Percentiles rank a stretch among this genome's conserved stretches.
Evolutionary conservation across 2,113 vertebrate genomes (phyloP).

Genomic region (Oostethus manadensis): DNA sequence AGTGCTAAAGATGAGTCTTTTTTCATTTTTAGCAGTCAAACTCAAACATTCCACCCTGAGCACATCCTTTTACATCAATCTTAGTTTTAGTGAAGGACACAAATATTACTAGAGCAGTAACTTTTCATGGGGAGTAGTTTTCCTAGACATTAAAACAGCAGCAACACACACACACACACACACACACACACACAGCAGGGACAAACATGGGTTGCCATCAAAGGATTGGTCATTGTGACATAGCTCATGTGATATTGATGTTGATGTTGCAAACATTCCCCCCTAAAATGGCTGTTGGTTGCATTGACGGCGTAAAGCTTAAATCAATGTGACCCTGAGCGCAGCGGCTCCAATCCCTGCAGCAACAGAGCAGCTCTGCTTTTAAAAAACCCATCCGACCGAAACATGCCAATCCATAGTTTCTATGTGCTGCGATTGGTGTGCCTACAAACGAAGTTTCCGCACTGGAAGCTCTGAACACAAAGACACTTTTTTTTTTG

Average conservation of each 20-base stretch:
- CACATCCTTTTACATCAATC: not conserved
- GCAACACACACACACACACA: not conserved
- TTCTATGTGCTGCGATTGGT: constrained; percentile 3
- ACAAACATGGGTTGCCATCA: not conserved
- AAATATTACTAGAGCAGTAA: not conserved
- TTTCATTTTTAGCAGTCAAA: not conserved
- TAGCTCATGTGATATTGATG: constrained; percentile 33
- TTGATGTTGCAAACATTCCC: constrained; percentile 38
- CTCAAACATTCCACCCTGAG: not conserved
- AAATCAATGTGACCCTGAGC: constrained; percentile 47
- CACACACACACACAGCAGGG: not conserved
- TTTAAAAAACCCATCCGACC: constrained; percentile 51
- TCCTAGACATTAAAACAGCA: too few species aligned
- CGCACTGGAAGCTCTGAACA: too few species aligned
- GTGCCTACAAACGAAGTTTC: too few species aligned
- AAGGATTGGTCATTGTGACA: constrained; percentile 20
- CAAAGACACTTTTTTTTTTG: too few species aligned
- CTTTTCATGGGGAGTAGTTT: too few species aligned
- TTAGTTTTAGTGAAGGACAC: not conserved
- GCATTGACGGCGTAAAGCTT: constrained; percentile 54
- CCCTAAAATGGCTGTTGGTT: constrained; percentile 43
- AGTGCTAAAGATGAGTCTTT: not conserved
- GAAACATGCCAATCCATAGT: constrained; percentile 47
- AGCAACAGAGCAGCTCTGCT: constrained; percentile 28
- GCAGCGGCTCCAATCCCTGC: constrained; percentile 32